Percentiles rank a stretch among this genome's conserved stretches.
These are phyloP conservation scores for Caenorhabditis tropicalis DNA, from an alignment of 1,140 invertebrate species.

Conservation along the genomic window DNA sequence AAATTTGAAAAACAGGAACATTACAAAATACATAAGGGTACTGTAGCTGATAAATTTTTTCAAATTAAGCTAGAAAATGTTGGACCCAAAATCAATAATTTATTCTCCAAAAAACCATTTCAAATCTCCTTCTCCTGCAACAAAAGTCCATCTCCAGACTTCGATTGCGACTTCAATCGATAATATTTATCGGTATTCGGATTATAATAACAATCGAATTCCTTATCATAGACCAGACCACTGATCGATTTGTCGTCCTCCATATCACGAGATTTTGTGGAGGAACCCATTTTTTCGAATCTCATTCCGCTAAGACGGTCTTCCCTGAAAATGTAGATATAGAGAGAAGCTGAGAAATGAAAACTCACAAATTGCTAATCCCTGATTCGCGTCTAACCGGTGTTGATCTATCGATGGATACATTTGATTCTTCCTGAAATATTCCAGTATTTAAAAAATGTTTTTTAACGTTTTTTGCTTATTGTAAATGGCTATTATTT, in stretches of 20 bases:
- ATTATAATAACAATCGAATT: conserved; percentile 30
- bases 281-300: conserved; percentile 1
- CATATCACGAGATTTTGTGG: conserved; percentile 8
- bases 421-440: not conserved
- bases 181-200: conserved; percentile 21
- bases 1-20: too few relatives aligned
- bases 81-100: too few relatives aligned
- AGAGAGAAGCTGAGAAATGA: not conserved
- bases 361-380: not conserved
- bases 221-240: conserved; percentile 13
- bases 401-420: not conserved
- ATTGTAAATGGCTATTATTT: too few relatives aligned
- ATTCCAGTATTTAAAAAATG: too few relatives aligned
- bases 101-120: too few relatives aligned
- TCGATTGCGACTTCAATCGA: not conserved
- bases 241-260: not conserved
- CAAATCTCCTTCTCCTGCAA: not conserved
- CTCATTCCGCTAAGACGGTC: conserved; percentile 17
- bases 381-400: not conserved
- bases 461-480: too few relatives aligned
- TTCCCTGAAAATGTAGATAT: not conserved
- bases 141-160: not conserved
- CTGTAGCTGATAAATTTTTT: too few relatives aligned
- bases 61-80: too few relatives aligned
- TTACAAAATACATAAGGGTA: too few relatives aligned